Evolutionary conservation across 2,888 invertebrate genomes (phyloP).

Genomic region (Ernsta delagoae): DNA sequence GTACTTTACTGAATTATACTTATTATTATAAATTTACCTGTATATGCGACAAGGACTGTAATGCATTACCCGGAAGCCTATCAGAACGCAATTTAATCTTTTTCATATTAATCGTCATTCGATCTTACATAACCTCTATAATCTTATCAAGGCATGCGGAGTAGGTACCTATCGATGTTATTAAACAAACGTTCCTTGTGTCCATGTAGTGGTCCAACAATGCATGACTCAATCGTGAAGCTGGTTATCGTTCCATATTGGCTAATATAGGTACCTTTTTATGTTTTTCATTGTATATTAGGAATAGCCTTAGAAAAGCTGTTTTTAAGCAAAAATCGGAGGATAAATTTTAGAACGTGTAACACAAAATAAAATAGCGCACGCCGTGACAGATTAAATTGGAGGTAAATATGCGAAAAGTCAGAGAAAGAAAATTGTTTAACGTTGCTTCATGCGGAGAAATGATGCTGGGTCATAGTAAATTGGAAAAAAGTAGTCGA

Average conservation of each 20-base stretch:
- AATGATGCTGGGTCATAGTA: too few relatives aligned
- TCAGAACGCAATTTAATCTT: background rate
- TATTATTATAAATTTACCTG: too few relatives aligned
- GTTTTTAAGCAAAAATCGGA: conserved; percentile 22
- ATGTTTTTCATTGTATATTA: conserved; percentile 21
- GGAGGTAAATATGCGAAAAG: too few relatives aligned
- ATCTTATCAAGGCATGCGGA: conserved; percentile 33
- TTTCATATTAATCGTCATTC: conserved; percentile 16
- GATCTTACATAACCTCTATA: conserved; percentile 17
- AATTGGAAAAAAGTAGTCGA: too few relatives aligned
- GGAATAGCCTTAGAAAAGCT: conserved; percentile 14
- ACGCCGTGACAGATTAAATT: too few relatives aligned
- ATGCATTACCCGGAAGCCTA: conserved; percentile 29
- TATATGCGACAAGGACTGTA: background rate
- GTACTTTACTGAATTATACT: too few relatives aligned
- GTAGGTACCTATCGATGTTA: conserved; percentile 30
- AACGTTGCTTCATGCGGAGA: too few relatives aligned
- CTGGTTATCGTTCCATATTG: conserved; percentile 27
- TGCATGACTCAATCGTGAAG: conserved; percentile 31
- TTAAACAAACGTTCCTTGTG: conserved; percentile 29
- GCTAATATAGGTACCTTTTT: conserved; percentile 24
- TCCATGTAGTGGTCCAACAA: conserved; percentile 29
- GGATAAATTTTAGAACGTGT: too few relatives aligned
- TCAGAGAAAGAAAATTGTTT: too few relatives aligned
- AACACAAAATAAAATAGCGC: too few relatives aligned